phyloP scores from a whole-genome alignment of 2,113 vertebrate genomes.

The Cephalopholis sonnerati region DNA sequence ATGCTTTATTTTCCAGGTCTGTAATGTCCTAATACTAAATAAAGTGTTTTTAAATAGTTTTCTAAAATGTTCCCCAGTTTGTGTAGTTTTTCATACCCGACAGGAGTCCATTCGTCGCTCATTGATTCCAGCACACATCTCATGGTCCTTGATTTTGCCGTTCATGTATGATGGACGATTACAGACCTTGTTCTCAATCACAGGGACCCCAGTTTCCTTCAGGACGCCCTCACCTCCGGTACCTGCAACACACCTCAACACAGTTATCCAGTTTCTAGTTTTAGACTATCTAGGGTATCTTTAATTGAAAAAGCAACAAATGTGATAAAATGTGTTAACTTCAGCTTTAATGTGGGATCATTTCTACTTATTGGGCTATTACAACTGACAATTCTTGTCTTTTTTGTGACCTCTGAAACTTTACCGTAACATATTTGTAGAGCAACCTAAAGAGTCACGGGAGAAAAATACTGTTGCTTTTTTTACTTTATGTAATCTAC shows the following conservation, averaged over 20 bases:
- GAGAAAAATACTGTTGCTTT: too few relatives aligned
- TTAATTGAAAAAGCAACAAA: not conserved
- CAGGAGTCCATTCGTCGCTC: constrained; percentile 91
- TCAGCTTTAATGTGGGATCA: too few relatives aligned
- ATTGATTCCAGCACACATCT: constrained; percentile 94
- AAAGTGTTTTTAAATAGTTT: too few relatives aligned
- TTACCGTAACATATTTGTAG: too few relatives aligned
- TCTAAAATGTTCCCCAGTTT: too few relatives aligned
- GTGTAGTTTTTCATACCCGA: constrained; percentile 85
- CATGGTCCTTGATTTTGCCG: constrained; percentile 83
- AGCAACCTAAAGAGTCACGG: too few relatives aligned
- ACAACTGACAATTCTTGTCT: too few relatives aligned
- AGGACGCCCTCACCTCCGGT: constrained; percentile 85
- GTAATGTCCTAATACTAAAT: too few relatives aligned
- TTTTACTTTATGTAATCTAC: too few relatives aligned
- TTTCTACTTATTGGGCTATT: too few relatives aligned
- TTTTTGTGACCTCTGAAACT: too few relatives aligned
- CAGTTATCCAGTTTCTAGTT: not conserved
- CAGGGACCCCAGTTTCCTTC: constrained; percentile 89
- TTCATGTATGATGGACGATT: constrained; percentile 89
- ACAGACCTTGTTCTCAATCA: constrained; percentile 95
- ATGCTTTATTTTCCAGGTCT: too few relatives aligned
- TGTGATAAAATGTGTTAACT: not conserved
- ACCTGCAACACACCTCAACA: constrained; percentile 76
- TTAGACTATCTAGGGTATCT: not conserved